Conservation (phyloP, 2,113 vertebrate genomes). For the Zeus faber region DNA sequence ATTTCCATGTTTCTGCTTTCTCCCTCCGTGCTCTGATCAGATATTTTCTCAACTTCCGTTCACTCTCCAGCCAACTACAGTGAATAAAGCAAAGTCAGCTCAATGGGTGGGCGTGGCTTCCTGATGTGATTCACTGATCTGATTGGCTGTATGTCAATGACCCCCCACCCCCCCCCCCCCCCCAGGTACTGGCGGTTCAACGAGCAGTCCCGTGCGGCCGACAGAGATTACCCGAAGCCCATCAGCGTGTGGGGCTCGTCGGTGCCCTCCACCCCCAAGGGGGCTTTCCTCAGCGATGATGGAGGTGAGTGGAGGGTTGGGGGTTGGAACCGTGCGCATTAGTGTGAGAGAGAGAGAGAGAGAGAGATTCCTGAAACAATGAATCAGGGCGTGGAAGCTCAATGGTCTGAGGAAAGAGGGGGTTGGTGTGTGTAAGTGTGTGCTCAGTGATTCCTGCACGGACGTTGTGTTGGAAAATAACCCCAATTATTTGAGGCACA, state of each 20-base stretch:
- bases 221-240: slow-evolving; percentile 89
- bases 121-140: no score
- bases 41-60: no score
- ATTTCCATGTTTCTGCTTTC: no score
- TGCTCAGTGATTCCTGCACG: no score
- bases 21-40: no score
- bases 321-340: neutral
- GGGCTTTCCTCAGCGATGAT: slow-evolving; percentile 89
- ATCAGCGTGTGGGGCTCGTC: slow-evolving; percentile 91
- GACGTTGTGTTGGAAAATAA: no score
- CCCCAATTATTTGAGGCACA: no score
- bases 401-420: no score
- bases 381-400: slow-evolving; percentile 31
- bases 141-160: no score
- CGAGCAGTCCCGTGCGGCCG: slow-evolving; percentile 81
- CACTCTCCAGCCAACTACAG: no score
- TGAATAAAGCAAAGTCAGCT: no score
- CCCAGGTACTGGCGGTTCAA: slow-evolving; percentile 97
- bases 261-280: slow-evolving; percentile 87
- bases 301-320: slow-evolving; percentile 78
- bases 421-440: slow-evolving; percentile 5
- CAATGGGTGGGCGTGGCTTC: no score
- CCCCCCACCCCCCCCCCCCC: neutral
- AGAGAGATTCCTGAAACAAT: slow-evolving; percentile 31
- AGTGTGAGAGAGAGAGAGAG: neutral